Percentiles rank a stretch among this genome's conserved stretches.
Evolutionary conservation across 2,797 vertebrate genomes (phyloP).

Genomic region (Esox masquinongy): DNA sequence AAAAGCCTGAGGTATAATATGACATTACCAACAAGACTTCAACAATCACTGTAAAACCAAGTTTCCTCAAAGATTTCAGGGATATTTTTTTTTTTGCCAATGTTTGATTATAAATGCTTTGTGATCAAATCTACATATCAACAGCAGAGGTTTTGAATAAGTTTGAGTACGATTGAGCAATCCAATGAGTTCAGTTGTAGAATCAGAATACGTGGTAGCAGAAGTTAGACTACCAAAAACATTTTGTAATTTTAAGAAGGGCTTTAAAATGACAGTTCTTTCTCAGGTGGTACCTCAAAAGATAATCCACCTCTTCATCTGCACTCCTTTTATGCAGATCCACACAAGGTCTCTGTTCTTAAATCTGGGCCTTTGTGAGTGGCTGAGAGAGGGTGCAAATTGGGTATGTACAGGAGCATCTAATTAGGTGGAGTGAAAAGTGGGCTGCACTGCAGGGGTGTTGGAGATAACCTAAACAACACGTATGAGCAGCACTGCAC

Average conservation of each 20-base stretch:
- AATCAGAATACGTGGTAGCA: neutral
- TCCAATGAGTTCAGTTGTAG: too few species aligned
- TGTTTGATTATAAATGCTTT: too few species aligned
- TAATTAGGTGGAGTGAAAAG: slow-evolving; percentile 11
- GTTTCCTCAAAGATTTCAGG: too few species aligned
- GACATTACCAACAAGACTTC: neutral
- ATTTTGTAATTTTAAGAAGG: slow-evolving; percentile 8
- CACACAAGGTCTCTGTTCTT: slow-evolving; percentile 6
- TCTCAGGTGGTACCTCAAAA: slow-evolving; percentile 15
- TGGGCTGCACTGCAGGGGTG: slow-evolving; percentile 1
- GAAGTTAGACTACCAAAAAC: neutral
- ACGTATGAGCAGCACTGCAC: too few species aligned
- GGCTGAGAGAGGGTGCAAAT: neutral
- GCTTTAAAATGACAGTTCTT: slow-evolving; percentile 22
- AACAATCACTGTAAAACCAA: neutral
- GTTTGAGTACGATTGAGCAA: too few species aligned
- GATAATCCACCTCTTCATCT: slow-evolving; percentile 17
- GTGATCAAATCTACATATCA: too few species aligned
- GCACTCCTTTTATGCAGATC: slow-evolving; percentile 25
- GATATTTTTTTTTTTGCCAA: too few species aligned
- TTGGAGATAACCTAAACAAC: too few species aligned
- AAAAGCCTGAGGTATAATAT: too few species aligned
- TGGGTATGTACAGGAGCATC: neutral
- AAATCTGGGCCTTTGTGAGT: slow-evolving; percentile 12
- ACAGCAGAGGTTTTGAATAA: too few species aligned